Evolutionary conservation across 1,140 invertebrate genomes (phyloP).

Genomic region (Arctopsyche grandis): DNA sequence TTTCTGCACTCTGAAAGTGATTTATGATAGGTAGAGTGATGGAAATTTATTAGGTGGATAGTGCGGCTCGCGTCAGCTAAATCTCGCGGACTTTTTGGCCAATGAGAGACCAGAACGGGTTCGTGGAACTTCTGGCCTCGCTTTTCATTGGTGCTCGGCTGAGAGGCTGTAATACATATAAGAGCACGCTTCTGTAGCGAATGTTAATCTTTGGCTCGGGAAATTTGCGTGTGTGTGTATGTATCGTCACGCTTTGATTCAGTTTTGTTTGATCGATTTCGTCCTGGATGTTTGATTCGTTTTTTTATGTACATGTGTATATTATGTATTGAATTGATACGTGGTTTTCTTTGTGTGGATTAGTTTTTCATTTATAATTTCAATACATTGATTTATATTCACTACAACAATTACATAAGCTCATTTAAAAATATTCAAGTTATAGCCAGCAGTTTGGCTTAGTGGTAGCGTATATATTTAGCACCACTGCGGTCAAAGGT

Average conservation of each 20-base stretch:
- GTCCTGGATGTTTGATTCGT: no score
- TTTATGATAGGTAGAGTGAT: not conserved
- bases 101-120: constrained; percentile 56
- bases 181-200: not conserved
- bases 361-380: no score
- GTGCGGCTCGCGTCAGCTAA: constrained; percentile 40
- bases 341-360: no score
- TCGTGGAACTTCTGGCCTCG: constrained; percentile 61
- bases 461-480: no score
- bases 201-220: constrained; percentile 20
- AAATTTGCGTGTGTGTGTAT: not conserved
- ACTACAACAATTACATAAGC: no score
- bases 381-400: no score
- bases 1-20: not conserved
- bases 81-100: constrained; percentile 57
- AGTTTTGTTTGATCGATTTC: not conserved
- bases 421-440: no score
- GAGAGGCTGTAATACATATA: constrained; percentile 41
- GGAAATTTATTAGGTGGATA: not conserved
- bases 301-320: no score
- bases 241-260: not conserved
- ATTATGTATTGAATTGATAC: no score
- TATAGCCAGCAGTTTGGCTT: no score
- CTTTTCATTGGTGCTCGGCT: constrained; percentile 54
- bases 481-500: no score